Base-by-base conservation (phyloP, 2,797 vertebrate species). In the Morus bassanus region DNA sequence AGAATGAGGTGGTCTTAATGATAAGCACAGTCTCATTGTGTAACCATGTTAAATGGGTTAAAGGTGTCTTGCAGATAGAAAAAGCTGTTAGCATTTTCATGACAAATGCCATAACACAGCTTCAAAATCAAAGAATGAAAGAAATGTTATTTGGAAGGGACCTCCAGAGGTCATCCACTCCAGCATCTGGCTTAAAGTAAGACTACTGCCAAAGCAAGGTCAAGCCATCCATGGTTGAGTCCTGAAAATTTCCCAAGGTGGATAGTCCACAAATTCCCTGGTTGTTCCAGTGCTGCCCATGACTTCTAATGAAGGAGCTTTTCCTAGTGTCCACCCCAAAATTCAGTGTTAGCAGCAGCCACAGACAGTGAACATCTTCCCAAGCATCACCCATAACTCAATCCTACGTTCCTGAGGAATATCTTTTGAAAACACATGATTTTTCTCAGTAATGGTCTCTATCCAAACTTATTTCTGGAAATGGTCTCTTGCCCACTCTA, bases 71-170 rank as follows among this genome's bases (percentile, higher is more conserved):
- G 30, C 51, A 88, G 35, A 77, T 35, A 22, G 35, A 61, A 80
- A 91, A 91, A 80, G 37, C 17, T 80, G 35, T 35, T 50, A 33
- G 30, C 33, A 23, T n/a, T 65, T 91, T 89, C 4, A 1, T 69
- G 24, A 65, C 24, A 90, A 86, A 83, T 16, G 13, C 12, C 23
- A 41, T 30, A 19, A 4, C 24, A 14, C 16, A 63, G 50, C 41
- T 81, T 88, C 48, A 86, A 84, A 92, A 70, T 37, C 7, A n/a
- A 90, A 74, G 50, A 54, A 73, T 27, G 7, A 53, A 59, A 92
- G 17, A 75, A 92, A 35, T 43, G 16, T n/a, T 84, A 11, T 48
- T 75, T 67, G 23, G 35, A 72, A 86, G 48, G 16, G 4, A 80
- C 19, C 28, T 83, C 18, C 31, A 85, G 23, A 92, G 28, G 51